Conservation (phyloP, 2,888 invertebrate genomes). For the Odontothrips loti region DNA sequence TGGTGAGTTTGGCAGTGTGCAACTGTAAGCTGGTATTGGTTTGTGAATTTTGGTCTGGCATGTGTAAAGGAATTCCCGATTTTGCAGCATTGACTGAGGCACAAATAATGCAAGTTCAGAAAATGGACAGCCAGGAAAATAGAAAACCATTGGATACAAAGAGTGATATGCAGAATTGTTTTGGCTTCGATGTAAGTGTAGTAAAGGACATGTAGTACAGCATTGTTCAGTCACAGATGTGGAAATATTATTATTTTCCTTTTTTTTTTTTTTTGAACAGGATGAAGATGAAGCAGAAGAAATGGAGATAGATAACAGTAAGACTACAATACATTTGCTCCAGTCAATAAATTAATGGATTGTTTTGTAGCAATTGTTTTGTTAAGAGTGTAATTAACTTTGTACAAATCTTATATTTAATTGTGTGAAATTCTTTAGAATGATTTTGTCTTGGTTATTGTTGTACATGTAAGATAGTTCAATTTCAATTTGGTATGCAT, state of each 20-base stretch:
- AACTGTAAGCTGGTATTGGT: neutral
- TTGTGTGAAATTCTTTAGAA: neutral
- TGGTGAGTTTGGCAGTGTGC: neutral
- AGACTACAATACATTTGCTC: neutral
- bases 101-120: slow-evolving; percentile 46
- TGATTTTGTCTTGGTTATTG: neutral
- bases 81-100: slow-evolving; percentile 47
- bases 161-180: slow-evolving; percentile 74
- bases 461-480: neutral
- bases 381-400: neutral
- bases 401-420: neutral
- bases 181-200: slow-evolving; percentile 64
- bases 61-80: neutral
- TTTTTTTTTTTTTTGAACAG: neutral
- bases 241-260: neutral
- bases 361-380: neutral
- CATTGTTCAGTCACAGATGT: neutral
- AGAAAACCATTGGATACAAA: slow-evolving; percentile 44
- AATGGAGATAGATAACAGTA: neutral
- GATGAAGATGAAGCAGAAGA: neutral
- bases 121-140: slow-evolving; percentile 49
- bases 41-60: neutral
- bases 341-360: slow-evolving; percentile 8
- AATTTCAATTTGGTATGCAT: neutral
- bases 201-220: neutral